These are phyloP conservation scores for Petaurus breviceps DNA, from an alignment of 2,113 vertebrate genomes.

Conservation along the genomic window DNA sequence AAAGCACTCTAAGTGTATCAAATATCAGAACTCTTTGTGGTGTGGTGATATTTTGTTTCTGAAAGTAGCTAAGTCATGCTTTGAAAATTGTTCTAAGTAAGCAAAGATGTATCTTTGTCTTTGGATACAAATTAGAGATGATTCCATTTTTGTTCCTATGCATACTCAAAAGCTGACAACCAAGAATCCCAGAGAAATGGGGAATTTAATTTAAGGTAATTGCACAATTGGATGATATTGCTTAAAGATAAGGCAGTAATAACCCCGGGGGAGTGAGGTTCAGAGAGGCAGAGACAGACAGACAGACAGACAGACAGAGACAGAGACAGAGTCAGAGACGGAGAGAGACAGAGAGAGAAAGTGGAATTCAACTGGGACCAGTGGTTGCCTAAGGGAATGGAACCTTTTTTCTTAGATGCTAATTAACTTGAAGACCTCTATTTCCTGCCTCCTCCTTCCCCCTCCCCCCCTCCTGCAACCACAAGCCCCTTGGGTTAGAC, in stretches of 20 bases:
- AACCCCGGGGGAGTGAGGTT: not conserved
- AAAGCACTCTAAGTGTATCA: conserved; percentile 28
- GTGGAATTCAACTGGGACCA: not conserved
- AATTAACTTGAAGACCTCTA: not conserved
- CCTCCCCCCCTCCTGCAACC: no score
- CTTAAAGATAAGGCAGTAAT: conserved; percentile 5
- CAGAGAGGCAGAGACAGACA: not conserved
- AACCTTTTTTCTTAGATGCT: conserved; percentile 9
- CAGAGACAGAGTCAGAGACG: no score
- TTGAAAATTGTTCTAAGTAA: conserved; percentile 49
- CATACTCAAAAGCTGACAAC: not conserved
- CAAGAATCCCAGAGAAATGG: conserved; percentile 13
- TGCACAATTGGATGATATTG: conserved; percentile 16
- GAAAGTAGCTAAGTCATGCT: conserved; percentile 8
- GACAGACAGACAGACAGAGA: no score
- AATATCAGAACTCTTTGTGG: conserved; percentile 32
- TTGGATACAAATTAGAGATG: conserved; percentile 1
- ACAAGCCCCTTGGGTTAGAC: not conserved
- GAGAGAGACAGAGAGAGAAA: not conserved
- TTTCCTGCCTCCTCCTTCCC: not conserved
- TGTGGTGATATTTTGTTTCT: conserved; percentile 51
- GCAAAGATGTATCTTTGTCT: conserved; percentile 36
- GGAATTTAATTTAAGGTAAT: not conserved
- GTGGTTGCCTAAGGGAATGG: conserved; percentile 26
- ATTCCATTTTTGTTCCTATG: not conserved